Evolutionary conservation across 2,888 invertebrate species (phyloP).

Genomic region (Heteromyza rotundicornis): DNA sequence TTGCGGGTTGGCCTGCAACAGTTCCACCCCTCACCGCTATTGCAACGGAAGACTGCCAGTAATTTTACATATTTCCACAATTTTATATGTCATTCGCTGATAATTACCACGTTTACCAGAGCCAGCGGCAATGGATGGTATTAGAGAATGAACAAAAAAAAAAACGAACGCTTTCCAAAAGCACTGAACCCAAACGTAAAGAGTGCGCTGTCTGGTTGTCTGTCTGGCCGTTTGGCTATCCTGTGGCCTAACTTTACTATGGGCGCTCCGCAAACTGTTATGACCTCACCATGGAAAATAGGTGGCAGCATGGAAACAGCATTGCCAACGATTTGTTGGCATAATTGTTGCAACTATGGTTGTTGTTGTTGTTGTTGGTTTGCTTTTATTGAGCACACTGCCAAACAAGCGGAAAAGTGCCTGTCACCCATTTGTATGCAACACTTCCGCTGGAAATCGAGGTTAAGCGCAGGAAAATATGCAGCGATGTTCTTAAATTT

Average conservation of each 20-base stretch:
- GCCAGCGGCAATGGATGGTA: background rate
- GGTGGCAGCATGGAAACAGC: background rate
- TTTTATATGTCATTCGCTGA: background rate
- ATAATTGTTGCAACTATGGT: background rate
- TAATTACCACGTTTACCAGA: conserved; percentile 1
- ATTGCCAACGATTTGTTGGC: conserved; percentile 2
- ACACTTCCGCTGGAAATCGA: conserved; percentile 24
- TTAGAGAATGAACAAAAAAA: too few relatives aligned
- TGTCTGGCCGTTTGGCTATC: background rate
- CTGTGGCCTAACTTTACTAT: background rate
- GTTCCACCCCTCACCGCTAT: background rate
- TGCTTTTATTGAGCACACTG: background rate
- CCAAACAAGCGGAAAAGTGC: conserved; percentile 24
- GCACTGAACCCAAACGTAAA: background rate
- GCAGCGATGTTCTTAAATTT: conserved; percentile 7
- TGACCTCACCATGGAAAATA: background rate
- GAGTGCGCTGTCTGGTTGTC: background rate
- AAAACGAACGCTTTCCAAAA: background rate
- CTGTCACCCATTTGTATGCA: conserved; percentile 28
- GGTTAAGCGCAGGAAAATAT: conserved; percentile 23
- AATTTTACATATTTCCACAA: background rate
- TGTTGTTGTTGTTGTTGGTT: background rate
- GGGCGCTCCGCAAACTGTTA: background rate
- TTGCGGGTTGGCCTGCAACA: too few relatives aligned
- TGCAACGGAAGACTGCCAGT: background rate